Evolutionary conservation across 2,888 invertebrate genomes (phyloP).

Genomic region (Scelioninae gen. 1): DNA sequence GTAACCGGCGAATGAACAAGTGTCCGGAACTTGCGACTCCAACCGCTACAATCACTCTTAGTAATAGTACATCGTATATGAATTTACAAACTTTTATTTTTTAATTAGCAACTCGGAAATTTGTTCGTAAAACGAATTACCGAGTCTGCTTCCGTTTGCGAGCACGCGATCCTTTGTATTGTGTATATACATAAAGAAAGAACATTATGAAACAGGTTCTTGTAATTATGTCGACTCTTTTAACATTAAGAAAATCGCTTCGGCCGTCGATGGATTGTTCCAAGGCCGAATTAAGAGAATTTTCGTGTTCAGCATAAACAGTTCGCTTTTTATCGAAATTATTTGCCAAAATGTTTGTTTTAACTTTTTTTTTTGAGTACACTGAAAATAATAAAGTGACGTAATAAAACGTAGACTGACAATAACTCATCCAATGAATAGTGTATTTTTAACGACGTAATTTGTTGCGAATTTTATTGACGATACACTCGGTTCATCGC

Average conservation of each 20-base stretch:
- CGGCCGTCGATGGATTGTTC: conserved; percentile 54
- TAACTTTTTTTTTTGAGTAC: not conserved
- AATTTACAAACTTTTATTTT: conserved; percentile 28
- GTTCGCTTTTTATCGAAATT: not conserved
- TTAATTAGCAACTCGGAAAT: conserved; percentile 40
- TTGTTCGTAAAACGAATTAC: conserved; percentile 46
- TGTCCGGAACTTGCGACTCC: not conserved
- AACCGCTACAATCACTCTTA: conserved; percentile 36
- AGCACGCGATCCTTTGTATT: conserved; percentile 31
- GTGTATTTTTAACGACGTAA: not conserved
- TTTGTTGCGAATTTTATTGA: not conserved
- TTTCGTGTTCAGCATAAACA: conserved; percentile 7
- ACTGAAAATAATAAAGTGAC: conserved; percentile 2
- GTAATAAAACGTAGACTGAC: conserved; percentile 56
- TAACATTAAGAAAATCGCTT: conserved; percentile 42
- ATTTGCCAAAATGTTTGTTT: not conserved
- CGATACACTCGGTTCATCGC: not conserved
- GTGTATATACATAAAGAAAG: not conserved
- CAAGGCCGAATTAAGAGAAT: conserved; percentile 58
- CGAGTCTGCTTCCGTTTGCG: conserved; percentile 12
- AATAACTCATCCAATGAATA: conserved; percentile 36
- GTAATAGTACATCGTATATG: conserved; percentile 28
- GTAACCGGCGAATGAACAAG: conserved; percentile 22
- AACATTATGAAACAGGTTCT: conserved; percentile 28
- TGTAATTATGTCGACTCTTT: conserved; percentile 30